A percentile compares a stretch with the other conserved stretches of the same genome.
phyloP scores from a whole-genome alignment of 2,797 vertebrate species.

The Tympanoctomys barrerae region DNA sequence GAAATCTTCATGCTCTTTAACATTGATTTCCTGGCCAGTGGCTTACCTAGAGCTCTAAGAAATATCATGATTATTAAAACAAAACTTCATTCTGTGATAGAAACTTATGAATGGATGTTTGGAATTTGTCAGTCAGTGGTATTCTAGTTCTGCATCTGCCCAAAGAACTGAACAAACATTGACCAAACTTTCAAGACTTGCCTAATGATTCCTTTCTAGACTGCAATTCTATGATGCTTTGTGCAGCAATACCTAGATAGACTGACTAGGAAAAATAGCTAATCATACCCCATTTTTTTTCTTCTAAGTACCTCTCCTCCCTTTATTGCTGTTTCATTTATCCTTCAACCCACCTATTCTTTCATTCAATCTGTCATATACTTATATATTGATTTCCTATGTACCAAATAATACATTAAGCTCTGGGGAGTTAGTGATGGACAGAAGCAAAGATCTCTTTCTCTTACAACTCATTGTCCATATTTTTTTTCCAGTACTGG shows the following conservation, averaged over 20 bases:
- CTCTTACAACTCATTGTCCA: slow-evolving; percentile 34
- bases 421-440: not conserved
- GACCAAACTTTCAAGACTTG: slow-evolving; percentile 17
- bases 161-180: slow-evolving; percentile 42
- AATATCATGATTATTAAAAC: not conserved
- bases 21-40: slow-evolving; percentile 25
- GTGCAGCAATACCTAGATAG: not conserved
- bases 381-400: not conserved
- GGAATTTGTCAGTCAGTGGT: slow-evolving; percentile 33
- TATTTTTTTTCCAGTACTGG: not conserved
- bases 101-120: slow-evolving; percentile 54
- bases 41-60: slow-evolving; percentile 15
- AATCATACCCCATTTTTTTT: slow-evolving; percentile 27
- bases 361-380: slow-evolving; percentile 21
- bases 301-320: not conserved
- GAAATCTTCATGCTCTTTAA: slow-evolving; percentile 35
- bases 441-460: not conserved
- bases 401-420: not conserved
- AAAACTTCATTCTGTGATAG: slow-evolving; percentile 7
- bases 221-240: not conserved
- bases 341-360: not conserved
- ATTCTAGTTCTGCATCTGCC: slow-evolving; percentile 43
- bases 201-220: not conserved
- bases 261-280: not conserved
- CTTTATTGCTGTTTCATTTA: not conserved